These are phyloP conservation scores for Rousettus madagascariensis DNA, from an alignment of 2,797 vertebrate species.

Conservation along the genomic window DNA sequence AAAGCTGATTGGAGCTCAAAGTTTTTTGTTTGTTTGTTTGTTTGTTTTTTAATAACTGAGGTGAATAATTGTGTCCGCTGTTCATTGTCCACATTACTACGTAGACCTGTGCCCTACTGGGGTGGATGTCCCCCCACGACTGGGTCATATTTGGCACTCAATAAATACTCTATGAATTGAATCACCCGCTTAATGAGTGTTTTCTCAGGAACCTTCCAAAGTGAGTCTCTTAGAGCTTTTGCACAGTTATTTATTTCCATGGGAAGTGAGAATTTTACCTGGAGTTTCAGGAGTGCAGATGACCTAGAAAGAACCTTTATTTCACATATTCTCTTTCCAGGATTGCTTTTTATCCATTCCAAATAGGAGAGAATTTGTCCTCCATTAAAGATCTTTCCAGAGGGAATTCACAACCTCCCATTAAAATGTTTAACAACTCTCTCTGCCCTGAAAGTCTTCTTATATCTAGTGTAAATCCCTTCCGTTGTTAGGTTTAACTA, in stretches of 20 bases:
- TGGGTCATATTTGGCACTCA: neutral
- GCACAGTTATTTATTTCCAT: slow-evolving; percentile 30
- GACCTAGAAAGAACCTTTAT: slow-evolving; percentile 56
- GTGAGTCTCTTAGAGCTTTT: slow-evolving; percentile 40
- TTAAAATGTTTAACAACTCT: slow-evolving; percentile 69
- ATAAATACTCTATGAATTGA: slow-evolving; percentile 33
- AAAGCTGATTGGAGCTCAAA: slow-evolving; percentile 25
- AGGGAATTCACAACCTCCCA: slow-evolving; percentile 61
- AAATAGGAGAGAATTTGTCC: slow-evolving; percentile 58
- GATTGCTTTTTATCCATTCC: slow-evolving; percentile 44
- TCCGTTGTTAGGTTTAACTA: slow-evolving; percentile 53
- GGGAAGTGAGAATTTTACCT: slow-evolving; percentile 47
- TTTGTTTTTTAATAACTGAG: neutral
- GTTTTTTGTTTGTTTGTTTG: no score
- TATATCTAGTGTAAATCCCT: slow-evolving; percentile 47
- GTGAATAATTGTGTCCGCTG: neutral
- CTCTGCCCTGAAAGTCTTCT: slow-evolving; percentile 41
- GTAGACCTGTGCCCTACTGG: neutral
- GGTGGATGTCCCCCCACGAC: neutral
- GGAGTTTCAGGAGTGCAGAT: slow-evolving; percentile 4
- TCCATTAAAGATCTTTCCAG: slow-evolving; percentile 63
- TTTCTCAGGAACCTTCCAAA: slow-evolving; percentile 8
- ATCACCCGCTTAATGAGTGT: neutral
- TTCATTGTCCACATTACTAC: neutral
- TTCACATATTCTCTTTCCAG: slow-evolving; percentile 52